Evolutionary conservation across 1,140 invertebrate species (phyloP).

Genomic region (Psix sp.): DNA sequence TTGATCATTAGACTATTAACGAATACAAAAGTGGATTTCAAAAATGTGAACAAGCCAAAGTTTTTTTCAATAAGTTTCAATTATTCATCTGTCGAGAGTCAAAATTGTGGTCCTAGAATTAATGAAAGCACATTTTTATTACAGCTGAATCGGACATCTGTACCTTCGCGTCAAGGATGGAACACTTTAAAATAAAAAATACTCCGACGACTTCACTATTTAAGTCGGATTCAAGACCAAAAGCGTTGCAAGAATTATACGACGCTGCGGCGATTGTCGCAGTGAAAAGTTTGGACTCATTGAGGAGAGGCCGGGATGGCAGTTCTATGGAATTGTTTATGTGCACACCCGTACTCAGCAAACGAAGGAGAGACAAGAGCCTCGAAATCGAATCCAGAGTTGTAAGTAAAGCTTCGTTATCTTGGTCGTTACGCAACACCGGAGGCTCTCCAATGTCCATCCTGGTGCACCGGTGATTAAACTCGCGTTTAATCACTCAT

Average conservation of each 20-base stretch:
- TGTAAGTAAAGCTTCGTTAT: conserved; percentile 79
- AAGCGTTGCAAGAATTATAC: conserved; percentile 84
- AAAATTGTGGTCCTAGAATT: no score
- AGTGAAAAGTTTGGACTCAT: conserved; percentile 75
- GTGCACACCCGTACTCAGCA: conserved; percentile 87
- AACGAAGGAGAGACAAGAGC: conserved; percentile 82
- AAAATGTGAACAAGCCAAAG: no score
- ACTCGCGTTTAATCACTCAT: conserved; percentile 16
- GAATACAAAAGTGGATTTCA: no score
- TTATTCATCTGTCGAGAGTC: no score
- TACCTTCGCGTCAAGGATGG: conserved; percentile 84
- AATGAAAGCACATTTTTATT: conserved; percentile 69
- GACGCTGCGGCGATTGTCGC: conserved; percentile 81
- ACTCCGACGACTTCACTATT: conserved; percentile 83
- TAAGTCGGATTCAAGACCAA: conserved; percentile 81
- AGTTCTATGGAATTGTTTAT: conserved; percentile 81
- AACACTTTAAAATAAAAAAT: conserved; percentile 84
- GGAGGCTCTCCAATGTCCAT: conserved; percentile 9
- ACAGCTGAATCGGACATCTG: conserved; percentile 91
- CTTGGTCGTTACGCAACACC: conserved; percentile 33
- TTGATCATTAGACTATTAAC: no score
- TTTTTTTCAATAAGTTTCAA: no score
- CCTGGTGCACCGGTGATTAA: conserved; percentile 28
- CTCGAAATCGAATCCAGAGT: conserved; percentile 91
- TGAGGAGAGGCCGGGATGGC: conserved; percentile 76